Conservation (phyloP, 2,888 invertebrate genomes). For the Frankliniella fusca region DNA sequence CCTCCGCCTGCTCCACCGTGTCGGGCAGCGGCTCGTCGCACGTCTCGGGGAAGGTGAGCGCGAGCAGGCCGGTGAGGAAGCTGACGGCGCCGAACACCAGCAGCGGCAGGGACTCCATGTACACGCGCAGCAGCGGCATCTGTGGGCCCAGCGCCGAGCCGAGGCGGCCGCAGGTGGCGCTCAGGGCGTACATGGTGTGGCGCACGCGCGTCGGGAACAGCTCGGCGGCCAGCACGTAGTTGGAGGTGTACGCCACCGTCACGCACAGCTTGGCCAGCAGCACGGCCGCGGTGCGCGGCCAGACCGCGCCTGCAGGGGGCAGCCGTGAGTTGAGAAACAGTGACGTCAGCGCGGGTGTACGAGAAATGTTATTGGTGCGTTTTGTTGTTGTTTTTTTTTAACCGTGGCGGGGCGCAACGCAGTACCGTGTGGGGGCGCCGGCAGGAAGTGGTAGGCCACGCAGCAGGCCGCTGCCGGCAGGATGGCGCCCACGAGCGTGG, state of each 20-base stretch:
- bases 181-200: constrained; percentile 41
- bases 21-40: constrained; percentile 59
- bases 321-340: not conserved
- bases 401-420: not conserved
- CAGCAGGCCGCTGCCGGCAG: constrained; percentile 30
- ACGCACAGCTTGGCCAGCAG: constrained; percentile 22
- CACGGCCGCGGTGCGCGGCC: constrained; percentile 2
- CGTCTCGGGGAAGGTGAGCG: constrained; percentile 66
- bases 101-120: constrained; percentile 53
- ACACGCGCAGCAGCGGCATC: not conserved
- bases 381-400: not conserved
- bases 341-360: not conserved
- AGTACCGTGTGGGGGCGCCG: constrained; percentile 21
- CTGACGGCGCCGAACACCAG: constrained; percentile 62
- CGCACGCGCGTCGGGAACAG: constrained; percentile 45
- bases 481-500: constrained; percentile 29
- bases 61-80: constrained; percentile 57
- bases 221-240: constrained; percentile 49
- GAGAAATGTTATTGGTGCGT: not conserved
- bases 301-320: not conserved
- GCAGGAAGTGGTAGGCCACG: constrained; percentile 32
- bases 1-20: constrained; percentile 65
- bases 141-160: constrained; percentile 44
- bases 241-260: not conserved
- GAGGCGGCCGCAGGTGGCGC: constrained; percentile 42